These are phyloP conservation scores for Chitala chitala DNA, from an alignment of 2,113 vertebrate species.

Conservation along the genomic window DNA sequence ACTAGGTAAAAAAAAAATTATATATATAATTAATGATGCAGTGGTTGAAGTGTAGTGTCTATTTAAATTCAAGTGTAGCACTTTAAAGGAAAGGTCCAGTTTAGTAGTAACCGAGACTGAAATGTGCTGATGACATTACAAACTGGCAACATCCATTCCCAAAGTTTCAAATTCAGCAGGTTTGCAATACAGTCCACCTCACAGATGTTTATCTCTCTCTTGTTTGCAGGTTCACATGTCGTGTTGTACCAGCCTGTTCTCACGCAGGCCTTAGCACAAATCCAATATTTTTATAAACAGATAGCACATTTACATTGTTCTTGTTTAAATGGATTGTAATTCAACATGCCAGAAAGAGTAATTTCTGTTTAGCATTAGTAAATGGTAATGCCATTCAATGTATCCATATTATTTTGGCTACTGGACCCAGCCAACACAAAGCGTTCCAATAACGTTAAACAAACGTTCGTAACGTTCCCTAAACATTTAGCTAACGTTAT, in stretches of 20 bases:
- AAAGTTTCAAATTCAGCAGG: constrained; percentile 57
- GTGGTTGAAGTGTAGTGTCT: not conserved
- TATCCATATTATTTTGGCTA: too few species aligned
- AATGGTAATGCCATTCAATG: too few species aligned
- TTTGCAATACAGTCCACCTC: constrained; percentile 49
- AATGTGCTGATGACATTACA: constrained; percentile 60
- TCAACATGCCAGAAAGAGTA: too few species aligned
- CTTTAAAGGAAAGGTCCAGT: constrained; percentile 11
- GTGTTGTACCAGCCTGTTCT: constrained; percentile 35
- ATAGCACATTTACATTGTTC: constrained; percentile 27
- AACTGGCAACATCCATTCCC: constrained; percentile 40
- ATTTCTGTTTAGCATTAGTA: too few species aligned
- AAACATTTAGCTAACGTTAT: too few species aligned
- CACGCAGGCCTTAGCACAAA: constrained; percentile 46
- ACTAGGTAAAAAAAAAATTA: not conserved
- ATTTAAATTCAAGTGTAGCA: not conserved
- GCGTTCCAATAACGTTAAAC: too few species aligned
- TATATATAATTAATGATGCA: not conserved
- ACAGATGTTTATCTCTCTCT: constrained; percentile 37
- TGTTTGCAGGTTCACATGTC: constrained; percentile 29
- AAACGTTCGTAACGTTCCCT: too few species aligned
- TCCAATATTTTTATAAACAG: constrained; percentile 34
- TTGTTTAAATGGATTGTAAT: not conserved
- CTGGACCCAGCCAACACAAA: too few species aligned
- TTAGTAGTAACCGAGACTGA: constrained; percentile 44